phyloP scores from a whole-genome alignment of 2,113 vertebrate genomes.

The Sinocyclocheilus rhinocerous region DNA sequence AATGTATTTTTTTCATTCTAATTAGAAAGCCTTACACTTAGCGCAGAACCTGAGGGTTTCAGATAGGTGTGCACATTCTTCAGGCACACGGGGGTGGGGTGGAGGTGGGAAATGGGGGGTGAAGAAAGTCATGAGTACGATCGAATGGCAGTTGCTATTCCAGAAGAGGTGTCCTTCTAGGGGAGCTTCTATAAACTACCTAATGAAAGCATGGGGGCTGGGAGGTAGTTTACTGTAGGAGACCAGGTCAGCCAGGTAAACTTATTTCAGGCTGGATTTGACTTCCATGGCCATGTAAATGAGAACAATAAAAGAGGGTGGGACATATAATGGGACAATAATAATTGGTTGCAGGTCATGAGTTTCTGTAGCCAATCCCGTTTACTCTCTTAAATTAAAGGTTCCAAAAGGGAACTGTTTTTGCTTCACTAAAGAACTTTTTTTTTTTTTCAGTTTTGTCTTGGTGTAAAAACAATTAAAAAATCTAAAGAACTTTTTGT shows the following conservation, averaged over 20 bases:
- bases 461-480: background rate
- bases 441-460: too few relatives aligned
- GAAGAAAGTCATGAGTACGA: conserved; percentile 41
- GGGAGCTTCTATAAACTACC: conserved; percentile 71
- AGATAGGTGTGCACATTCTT: conserved; percentile 30
- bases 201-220: conserved; percentile 25
- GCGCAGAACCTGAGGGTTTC: conserved; percentile 5
- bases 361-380: background rate
- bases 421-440: too few relatives aligned
- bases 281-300: background rate
- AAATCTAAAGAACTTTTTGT: background rate
- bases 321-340: background rate
- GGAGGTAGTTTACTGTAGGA: background rate
- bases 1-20: too few relatives aligned
- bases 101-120: background rate
- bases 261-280: background rate
- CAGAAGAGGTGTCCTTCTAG: conserved; percentile 68
- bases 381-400: too few relatives aligned
- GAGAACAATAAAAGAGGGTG: background rate
- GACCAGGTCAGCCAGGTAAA: conserved; percentile 52
- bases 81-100: background rate
- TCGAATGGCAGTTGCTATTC: conserved; percentile 70
- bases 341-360: background rate
- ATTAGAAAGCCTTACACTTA: background rate
- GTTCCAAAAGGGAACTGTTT: too few relatives aligned